Conservation (phyloP, 92 coral and sea anemone species). For the Heteractis magnifica region DNA sequence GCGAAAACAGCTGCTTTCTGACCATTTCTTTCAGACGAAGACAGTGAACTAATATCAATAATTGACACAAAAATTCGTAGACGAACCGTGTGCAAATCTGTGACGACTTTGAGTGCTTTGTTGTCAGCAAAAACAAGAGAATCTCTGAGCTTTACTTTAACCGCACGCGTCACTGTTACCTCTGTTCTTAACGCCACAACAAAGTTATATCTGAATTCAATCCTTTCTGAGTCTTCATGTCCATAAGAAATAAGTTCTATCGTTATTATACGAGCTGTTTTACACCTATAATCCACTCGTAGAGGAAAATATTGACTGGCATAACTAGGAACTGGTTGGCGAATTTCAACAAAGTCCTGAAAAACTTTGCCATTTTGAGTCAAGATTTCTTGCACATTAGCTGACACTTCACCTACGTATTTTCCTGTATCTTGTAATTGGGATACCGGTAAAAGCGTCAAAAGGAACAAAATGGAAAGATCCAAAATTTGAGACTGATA, state of each 20-base stretch:
- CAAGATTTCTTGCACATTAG: not conserved
- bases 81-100: constrained; percentile 75
- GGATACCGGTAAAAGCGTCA: not conserved
- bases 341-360: constrained; percentile 64
- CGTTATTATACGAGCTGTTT: constrained; percentile 56
- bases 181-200: constrained; percentile 45
- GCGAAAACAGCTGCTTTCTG: constrained; percentile 56
- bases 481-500: not conserved
- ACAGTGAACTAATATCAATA: constrained; percentile 38
- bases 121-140: constrained; percentile 70
- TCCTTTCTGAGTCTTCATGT: constrained; percentile 35
- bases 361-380: constrained; percentile 21
- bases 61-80: constrained; percentile 51
- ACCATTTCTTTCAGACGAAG: constrained; percentile 11
- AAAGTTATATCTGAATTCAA: constrained; percentile 60
- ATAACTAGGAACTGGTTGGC: constrained; percentile 37
- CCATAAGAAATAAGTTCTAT: constrained; percentile 67
- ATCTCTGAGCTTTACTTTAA: constrained; percentile 70
- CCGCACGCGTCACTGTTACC: constrained; percentile 36
- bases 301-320: constrained; percentile 53
- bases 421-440: not conserved
- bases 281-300: constrained; percentile 54
- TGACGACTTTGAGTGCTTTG: constrained; percentile 58
- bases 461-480: not conserved
- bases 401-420: constrained; percentile 1